Evolutionary conservation across 35 echinoderm and acorn worm species (phyloP).

Genomic region (Holothuria glaberrima): DNA sequence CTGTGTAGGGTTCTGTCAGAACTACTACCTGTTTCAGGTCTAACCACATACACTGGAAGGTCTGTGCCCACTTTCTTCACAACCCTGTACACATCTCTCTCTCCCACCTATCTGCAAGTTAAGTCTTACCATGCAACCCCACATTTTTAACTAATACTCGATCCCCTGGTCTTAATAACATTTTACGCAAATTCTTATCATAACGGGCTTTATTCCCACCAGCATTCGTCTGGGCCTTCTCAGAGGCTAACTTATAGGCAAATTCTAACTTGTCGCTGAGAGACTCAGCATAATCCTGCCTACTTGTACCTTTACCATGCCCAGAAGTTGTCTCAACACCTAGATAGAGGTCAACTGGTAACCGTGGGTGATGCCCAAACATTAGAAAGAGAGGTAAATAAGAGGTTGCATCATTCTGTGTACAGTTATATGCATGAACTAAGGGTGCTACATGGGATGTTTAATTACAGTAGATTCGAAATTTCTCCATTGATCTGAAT

Average conservation of each 20-base stretch:
- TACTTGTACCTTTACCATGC: neutral
- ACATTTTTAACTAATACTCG: slow-evolving; percentile 77
- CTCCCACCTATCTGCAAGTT: slow-evolving; percentile 79
- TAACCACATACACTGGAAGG: slow-evolving; percentile 76
- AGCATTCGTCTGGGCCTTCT: neutral
- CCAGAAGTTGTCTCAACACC: slow-evolving; percentile 1
- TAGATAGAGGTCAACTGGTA: slow-evolving; percentile 47
- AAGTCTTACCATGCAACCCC: slow-evolving; percentile 66
- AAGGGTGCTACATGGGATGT: slow-evolving; percentile 22
- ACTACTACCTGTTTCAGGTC: slow-evolving; percentile 49
- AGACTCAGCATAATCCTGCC: neutral
- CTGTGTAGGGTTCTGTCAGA: slow-evolving; percentile 48
- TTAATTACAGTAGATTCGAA: slow-evolving; percentile 62
- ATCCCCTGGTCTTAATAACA: slow-evolving; percentile 62
- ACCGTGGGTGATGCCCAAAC: slow-evolving; percentile 63
- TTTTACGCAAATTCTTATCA: slow-evolving; percentile 47
- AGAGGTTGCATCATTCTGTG: slow-evolving; percentile 43
- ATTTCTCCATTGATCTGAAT: slow-evolving; percentile 68
- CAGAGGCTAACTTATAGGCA: slow-evolving; percentile 36
- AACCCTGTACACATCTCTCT: slow-evolving; percentile 43
- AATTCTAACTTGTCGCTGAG: slow-evolving; percentile 5
- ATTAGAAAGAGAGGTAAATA: slow-evolving; percentile 59
- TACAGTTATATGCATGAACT: slow-evolving; percentile 65
- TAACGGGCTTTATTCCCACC: neutral
- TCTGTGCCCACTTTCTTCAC: slow-evolving; percentile 38